These are phyloP conservation scores for Aethina tumida DNA, from an alignment of 1,140 invertebrate genomes.

Conservation along the genomic window DNA sequence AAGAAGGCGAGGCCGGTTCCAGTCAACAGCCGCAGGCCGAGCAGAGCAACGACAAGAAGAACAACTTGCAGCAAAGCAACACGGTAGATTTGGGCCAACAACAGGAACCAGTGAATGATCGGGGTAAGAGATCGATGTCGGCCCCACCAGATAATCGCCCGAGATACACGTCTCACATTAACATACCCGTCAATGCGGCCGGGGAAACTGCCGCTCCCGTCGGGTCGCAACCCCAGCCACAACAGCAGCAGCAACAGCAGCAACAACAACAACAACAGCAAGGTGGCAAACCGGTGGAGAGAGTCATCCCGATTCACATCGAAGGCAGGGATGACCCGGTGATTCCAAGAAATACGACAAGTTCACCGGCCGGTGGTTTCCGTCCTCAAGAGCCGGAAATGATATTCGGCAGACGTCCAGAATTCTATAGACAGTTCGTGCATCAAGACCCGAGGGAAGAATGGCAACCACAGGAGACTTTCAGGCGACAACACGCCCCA, in stretches of 20 bases:
- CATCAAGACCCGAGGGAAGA: conserved; percentile 15
- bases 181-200: conserved; percentile 41
- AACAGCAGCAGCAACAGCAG: conserved; percentile 31
- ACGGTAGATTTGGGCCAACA: conserved; percentile 67
- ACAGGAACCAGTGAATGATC: conserved; percentile 45
- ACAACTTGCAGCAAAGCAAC: conserved; percentile 56
- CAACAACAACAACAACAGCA: conserved; percentile 22
- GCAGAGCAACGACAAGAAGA: conserved; percentile 20
- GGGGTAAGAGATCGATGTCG: conserved; percentile 57
- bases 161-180: conserved; percentile 44
- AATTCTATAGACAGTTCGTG: conserved; percentile 24
- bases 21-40: conserved; percentile 23
- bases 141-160: conserved; percentile 50
- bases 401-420: conserved; percentile 25
- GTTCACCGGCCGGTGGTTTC: conserved; percentile 12
- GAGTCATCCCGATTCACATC: conserved; percentile 80
- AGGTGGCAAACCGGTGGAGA: conserved; percentile 42
- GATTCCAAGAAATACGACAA: conserved; percentile 43
- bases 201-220: conserved; percentile 34
- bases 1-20: conserved; percentile 6
- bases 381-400: conserved; percentile 24
- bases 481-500: conserved; percentile 23
- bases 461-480: conserved; percentile 12
- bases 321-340: conserved; percentile 71
- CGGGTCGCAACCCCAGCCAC: conserved; percentile 9